phyloP scores from a whole-genome alignment of 2,888 invertebrate species.

The Stenotaenia linearis region DNA sequence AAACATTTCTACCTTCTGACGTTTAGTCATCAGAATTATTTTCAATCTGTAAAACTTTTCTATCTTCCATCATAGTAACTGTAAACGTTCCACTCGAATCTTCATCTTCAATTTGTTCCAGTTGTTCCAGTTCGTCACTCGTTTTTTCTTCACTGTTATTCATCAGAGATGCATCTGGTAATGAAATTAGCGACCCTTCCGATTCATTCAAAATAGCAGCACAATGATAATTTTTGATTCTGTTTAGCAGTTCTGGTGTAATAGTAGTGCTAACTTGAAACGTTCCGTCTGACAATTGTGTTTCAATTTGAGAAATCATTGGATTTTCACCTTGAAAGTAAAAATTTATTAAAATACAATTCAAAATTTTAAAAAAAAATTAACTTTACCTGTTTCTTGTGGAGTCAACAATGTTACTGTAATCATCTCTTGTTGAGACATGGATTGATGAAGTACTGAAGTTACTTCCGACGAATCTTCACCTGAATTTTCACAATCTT shows the following conservation, averaged over 20 bases:
- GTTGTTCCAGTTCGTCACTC: neutral
- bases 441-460: slow-evolving; percentile 38
- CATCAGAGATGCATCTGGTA: neutral
- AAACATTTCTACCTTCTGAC: too few species aligned
- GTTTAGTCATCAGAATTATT: too few species aligned
- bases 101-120: neutral
- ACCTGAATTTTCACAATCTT: neutral
- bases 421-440: slow-evolving; percentile 47
- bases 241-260: slow-evolving; percentile 43
- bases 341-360: neutral
- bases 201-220: neutral
- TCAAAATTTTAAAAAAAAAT: too few species aligned
- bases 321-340: slow-evolving; percentile 44
- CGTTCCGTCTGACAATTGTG: slow-evolving; percentile 47
- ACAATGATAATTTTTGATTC: neutral
- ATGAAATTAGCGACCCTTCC: neutral
- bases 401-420: slow-evolving; percentile 46
- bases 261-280: slow-evolving; percentile 45
- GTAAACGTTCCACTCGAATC: neutral
- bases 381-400: slow-evolving; percentile 44
- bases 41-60: neutral
- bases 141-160: neutral
- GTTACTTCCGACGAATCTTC: slow-evolving; percentile 36
- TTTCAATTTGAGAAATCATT: slow-evolving; percentile 47
- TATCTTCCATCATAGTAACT: neutral